Base-by-base conservation (phyloP, 2,113 vertebrate genomes). In the Erpornis zantholeuca region DNA sequence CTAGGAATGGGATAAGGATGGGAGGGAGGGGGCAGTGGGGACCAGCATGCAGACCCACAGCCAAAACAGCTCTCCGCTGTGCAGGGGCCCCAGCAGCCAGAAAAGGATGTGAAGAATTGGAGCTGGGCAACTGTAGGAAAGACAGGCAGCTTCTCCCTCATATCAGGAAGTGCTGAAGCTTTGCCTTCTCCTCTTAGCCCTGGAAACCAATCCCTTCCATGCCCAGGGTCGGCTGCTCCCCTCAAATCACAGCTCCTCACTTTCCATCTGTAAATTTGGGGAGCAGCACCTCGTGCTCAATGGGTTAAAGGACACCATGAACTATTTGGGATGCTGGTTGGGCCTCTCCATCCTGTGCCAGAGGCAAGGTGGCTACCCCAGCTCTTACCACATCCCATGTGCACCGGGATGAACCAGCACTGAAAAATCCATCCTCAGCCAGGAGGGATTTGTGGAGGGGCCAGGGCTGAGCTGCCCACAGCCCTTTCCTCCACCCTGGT, bases 401-500 rank as follows among this genome's bases (percentile, higher is more conserved):
- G n/a, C 40, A 57, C 50, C 87, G 28, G 11, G 25, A 82, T 25
- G 59, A 86, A 24, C 22, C 17, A 25, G 35, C 33, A 56, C 16
- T 6, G 56, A 8, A 23, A 56, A 83, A 33, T 10, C 40, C 29
- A 13, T 6, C 36, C 21, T 38, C 49, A 23, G 22, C 3, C 38
- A 8, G 28, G 36, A 83, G 11, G 16, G 6, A 2, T 18, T 17
- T 36, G 38, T 44, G 57, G 38, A 81, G 73, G 42, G 9, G 11
- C 16, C 15, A 6, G 31, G 15, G 7, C 28, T 29, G 52, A 86
- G 63, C 49, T 19, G 4, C n/a, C 31, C n/a, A 31, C 77, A 49
- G 28, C n/a, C n/a, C 45, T 52, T 21, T 21, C 28, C 66, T 68
- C 24, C 12, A 1, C 6, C 9, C 77, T 2, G 0, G 5, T 5